Evolutionary conservation across 1,140 invertebrate genomes (phyloP).

Genomic region (Ostrea edulis): DNA sequence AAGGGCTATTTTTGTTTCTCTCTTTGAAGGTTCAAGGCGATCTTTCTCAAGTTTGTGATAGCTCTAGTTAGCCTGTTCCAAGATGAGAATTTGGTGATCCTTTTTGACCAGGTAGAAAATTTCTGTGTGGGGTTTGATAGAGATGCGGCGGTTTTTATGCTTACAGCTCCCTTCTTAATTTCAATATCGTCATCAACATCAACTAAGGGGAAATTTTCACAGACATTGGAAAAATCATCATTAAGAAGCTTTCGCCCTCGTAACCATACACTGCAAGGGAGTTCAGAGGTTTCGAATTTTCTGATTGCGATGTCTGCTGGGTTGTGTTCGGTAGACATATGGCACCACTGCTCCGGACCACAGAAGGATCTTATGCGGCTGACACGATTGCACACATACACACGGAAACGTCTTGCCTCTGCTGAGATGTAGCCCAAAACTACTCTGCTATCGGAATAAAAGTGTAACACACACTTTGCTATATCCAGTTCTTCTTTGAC

Average conservation of each 20-base stretch:
- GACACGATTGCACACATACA: conserved; percentile 52
- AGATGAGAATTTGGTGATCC: background rate
- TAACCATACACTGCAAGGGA: conserved; percentile 45
- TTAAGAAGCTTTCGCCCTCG: conserved; percentile 39
- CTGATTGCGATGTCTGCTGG: conserved; percentile 48
- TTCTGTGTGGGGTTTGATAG: background rate
- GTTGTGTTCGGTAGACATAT: conserved; percentile 36
- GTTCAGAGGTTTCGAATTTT: conserved; percentile 36
- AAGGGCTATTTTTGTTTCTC: background rate
- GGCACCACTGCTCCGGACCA: conserved; percentile 39
- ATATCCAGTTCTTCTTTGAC: conserved; percentile 46
- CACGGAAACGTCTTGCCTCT: conserved; percentile 47
- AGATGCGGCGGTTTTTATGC: background rate
- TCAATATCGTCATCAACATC: conserved; percentile 40
- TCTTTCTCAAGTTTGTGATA: background rate
- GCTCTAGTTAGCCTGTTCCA: background rate
- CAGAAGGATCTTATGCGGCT: conserved; percentile 43
- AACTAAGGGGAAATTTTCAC: background rate
- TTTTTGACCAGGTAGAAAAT: background rate
- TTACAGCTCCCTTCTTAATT: conserved; percentile 31
- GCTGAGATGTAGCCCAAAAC: conserved; percentile 48
- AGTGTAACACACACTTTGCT: background rate
- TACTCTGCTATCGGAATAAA: conserved; percentile 52
- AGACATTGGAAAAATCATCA: no score
- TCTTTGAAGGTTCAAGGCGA: no score